A percentile compares a stretch with the other conserved stretches of the same genome.
Evolutionary conservation across 2,888 invertebrate genomes (phyloP).

Genomic region (Anodontia alba): DNA sequence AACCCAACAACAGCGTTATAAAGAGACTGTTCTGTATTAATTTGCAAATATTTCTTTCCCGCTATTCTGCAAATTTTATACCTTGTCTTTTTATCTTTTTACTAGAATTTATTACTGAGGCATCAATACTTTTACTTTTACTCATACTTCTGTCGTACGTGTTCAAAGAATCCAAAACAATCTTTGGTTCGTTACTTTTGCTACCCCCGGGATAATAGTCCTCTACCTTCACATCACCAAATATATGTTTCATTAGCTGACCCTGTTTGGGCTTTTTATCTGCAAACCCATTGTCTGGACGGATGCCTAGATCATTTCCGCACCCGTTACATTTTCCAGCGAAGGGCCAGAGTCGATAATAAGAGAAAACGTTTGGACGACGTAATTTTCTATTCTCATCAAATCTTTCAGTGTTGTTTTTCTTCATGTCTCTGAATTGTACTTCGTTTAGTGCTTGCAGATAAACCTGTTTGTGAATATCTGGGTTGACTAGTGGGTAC

Average conservation of each 20-base stretch:
- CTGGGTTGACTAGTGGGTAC: conserved; percentile 52
- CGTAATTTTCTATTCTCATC: conserved; percentile 37
- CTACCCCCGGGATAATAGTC: conserved; percentile 59
- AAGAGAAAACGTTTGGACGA: conserved; percentile 62
- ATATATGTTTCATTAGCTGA: conserved; percentile 64
- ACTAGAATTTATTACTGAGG: neutral
- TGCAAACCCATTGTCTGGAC: conserved; percentile 35
- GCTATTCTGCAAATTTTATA: neutral
- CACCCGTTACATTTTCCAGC: conserved; percentile 12
- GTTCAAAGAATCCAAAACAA: neutral
- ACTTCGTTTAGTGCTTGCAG: conserved; percentile 56
- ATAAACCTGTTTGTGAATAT: conserved; percentile 64
- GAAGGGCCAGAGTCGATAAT: conserved; percentile 59
- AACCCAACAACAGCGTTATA: no score
- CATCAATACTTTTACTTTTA: conserved; percentile 5
- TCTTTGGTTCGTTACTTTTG: neutral
- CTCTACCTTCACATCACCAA: conserved; percentile 61
- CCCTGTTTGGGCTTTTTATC: conserved; percentile 59
- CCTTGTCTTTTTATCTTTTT: neutral
- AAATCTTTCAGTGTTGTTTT: conserved; percentile 28
- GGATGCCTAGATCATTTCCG: conserved; percentile 36
- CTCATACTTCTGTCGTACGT: conserved; percentile 4
- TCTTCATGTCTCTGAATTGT: conserved; percentile 28
- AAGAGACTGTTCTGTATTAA: no score
- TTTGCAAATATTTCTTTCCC: no score